Conservation (phyloP, 2,888 invertebrate genomes). For the Asteroscopus sphinx region DNA sequence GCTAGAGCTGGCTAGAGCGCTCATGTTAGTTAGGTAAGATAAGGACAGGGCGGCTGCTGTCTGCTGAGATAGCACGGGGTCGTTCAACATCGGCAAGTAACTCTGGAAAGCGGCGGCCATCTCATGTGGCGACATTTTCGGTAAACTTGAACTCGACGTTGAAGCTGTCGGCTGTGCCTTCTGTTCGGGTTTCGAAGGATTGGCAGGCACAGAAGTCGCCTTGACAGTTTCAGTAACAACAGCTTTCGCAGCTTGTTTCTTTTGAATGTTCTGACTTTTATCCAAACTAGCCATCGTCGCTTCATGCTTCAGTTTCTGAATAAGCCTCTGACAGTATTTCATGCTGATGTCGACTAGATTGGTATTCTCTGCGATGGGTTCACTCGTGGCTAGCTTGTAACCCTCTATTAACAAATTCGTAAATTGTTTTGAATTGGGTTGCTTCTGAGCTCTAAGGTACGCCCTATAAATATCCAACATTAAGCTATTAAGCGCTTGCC, state of each 20-base stretch:
- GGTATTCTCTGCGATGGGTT: conserved; percentile 90
- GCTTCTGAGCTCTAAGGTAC: conserved; percentile 92
- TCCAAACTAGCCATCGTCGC: conserved; percentile 80
- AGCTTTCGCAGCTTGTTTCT: conserved; percentile 75
- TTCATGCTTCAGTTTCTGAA: conserved; percentile 89
- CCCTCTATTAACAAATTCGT: conserved; percentile 92
- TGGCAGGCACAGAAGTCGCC: conserved; percentile 46
- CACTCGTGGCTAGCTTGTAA: conserved; percentile 91
- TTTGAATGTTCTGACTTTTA: conserved; percentile 78
- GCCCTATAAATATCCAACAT: conserved; percentile 91
- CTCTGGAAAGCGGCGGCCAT: conserved; percentile 81
- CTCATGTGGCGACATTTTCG: conserved; percentile 79
- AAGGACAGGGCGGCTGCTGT: conserved; percentile 79
- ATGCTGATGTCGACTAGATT: conserved; percentile 92
- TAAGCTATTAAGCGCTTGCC: conserved; percentile 85
- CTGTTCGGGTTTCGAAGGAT: conserved; percentile 69
- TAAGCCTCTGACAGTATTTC: conserved; percentile 92
- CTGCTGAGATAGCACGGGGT: conserved; percentile 77
- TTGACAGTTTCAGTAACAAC: conserved; percentile 68
- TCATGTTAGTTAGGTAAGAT: conserved; percentile 79
- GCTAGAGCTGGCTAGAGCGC: conserved; percentile 78
- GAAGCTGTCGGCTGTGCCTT: conserved; percentile 48
- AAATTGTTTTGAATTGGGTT: conserved; percentile 90
- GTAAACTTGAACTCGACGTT: conserved; percentile 60
- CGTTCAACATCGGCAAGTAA: conserved; percentile 80